Evolutionary conservation across 2,797 vertebrate genomes (phyloP).

Genomic region (Paramormyrops hopkinsi): DNA sequence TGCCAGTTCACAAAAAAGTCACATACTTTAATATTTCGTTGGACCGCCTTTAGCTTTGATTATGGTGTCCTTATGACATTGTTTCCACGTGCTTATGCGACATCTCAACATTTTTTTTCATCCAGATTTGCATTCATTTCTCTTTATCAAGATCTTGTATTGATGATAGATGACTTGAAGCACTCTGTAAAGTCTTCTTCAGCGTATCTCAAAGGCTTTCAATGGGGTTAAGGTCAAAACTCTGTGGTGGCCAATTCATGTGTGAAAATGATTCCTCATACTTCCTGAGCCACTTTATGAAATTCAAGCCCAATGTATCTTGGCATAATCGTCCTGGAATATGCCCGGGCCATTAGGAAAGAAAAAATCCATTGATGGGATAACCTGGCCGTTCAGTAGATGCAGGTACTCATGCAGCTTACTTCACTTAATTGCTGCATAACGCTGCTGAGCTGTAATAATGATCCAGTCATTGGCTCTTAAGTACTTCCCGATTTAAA

Average conservation of each 20-base stretch:
- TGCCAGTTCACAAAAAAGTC: background rate
- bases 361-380: background rate
- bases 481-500: background rate
- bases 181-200: background rate
- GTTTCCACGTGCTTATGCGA: background rate
- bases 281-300: background rate
- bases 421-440: too few species aligned
- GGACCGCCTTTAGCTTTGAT: background rate
- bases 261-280: background rate
- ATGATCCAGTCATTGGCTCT: background rate
- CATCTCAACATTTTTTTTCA: background rate
- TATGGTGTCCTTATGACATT: background rate
- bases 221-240: background rate
- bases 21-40: background rate
- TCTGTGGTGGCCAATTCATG: background rate
- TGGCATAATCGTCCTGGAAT: background rate
- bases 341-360: background rate
- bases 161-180: background rate
- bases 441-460: background rate
- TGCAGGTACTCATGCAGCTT: too few species aligned
- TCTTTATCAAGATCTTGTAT: background rate
- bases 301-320: background rate
- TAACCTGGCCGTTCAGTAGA: background rate
- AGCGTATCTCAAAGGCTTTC: background rate
- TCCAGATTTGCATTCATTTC: background rate